Percentiles rank a stretch among this genome's conserved stretches.
These are phyloP conservation scores for Helobdella robusta DNA, from an alignment of 2,888 invertebrate species.

Conservation along the genomic window DNA sequence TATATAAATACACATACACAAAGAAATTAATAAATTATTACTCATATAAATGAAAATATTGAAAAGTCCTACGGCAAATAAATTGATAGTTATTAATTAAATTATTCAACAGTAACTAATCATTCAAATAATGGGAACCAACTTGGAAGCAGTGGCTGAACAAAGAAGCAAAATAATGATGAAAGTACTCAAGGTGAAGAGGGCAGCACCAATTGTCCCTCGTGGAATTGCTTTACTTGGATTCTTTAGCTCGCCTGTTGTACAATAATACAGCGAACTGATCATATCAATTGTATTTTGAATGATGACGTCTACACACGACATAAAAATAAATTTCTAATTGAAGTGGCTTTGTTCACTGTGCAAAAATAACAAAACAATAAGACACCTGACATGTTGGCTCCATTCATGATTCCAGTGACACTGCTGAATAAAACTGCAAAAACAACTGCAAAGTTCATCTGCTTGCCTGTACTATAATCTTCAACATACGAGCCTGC, in stretches of 20 bases:
- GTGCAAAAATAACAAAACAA: no score
- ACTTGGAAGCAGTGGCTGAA: constrained; percentile 23
- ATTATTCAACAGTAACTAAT: no score
- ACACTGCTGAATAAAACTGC: constrained; percentile 96
- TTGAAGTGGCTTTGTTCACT: background rate
- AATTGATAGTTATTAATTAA: no score
- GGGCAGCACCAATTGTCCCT: constrained; percentile 72
- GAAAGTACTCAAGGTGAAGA: constrained; percentile 81
- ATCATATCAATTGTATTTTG: no score
- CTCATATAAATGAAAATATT: no score
- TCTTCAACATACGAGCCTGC: constrained; percentile 54
- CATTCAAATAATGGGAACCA: background rate
- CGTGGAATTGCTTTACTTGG: constrained; percentile 84
- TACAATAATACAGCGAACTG: no score
- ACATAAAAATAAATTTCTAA: background rate
- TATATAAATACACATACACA: no score
- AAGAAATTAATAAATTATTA: no score
- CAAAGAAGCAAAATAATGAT: constrained; percentile 57
- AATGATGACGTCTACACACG: no score
- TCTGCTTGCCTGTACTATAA: constrained; percentile 60
- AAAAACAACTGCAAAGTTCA: constrained; percentile 86
- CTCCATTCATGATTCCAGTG: constrained; percentile 98
- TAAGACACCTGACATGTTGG: constrained; percentile 76
- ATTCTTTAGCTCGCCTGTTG: constrained; percentile 77
- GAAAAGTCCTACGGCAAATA: no score